Conservation (phyloP, 2,888 invertebrate species). For the Icerya purchasi region DNA sequence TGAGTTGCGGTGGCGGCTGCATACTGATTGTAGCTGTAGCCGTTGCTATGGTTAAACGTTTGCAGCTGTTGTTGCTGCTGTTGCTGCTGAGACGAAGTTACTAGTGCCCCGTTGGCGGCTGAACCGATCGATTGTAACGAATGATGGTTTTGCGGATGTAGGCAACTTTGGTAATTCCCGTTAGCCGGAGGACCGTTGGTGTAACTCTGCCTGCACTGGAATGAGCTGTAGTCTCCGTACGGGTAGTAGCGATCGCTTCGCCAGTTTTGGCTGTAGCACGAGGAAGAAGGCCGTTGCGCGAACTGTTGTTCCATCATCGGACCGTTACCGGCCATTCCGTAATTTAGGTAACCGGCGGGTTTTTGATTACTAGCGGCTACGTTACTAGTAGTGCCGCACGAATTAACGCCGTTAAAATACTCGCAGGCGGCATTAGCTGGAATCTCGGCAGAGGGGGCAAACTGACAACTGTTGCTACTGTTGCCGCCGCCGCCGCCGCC, state of each 20-base stretch:
- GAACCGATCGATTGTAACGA: background rate
- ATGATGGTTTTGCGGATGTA: background rate
- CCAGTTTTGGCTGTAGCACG: conserved; percentile 5
- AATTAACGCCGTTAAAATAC: background rate
- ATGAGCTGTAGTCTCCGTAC: conserved; percentile 20
- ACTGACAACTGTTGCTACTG: too few relatives aligned
- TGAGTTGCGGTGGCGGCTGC: too few relatives aligned
- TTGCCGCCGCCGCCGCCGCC: too few relatives aligned
- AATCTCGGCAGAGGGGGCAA: background rate
- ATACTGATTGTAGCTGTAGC: background rate
- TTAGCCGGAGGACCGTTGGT: background rate
- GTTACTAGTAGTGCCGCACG: background rate
- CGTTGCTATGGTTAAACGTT: background rate
- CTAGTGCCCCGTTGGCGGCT: too few relatives aligned
- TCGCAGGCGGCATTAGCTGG: background rate
- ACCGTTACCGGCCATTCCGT: background rate
- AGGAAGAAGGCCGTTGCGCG: background rate
- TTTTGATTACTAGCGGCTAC: background rate
- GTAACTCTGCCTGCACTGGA: background rate
- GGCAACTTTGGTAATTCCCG: background rate
- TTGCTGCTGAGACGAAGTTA: background rate
- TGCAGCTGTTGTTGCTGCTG: background rate
- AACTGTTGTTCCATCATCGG: background rate
- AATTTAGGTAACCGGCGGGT: background rate
- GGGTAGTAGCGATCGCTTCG: conserved; percentile 6